Conservation (phyloP, 37 sponge, comb jelly and placozoan genomes). For the Aphrocallistes beatrix region DNA sequence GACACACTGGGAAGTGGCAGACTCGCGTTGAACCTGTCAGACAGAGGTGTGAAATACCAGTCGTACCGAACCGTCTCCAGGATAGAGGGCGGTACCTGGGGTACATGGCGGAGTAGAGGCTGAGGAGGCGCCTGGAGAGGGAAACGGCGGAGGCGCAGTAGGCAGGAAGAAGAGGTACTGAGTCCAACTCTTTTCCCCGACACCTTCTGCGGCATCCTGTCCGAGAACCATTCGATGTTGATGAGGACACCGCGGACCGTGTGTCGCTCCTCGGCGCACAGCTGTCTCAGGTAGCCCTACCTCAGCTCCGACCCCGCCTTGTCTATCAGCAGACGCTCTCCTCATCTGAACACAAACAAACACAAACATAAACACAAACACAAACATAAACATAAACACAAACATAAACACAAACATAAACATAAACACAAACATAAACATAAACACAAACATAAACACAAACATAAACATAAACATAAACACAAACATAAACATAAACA, state of each 20-base stretch:
- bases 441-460: too few relatives aligned
- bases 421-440: too few relatives aligned
- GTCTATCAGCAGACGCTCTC: slow-evolving; percentile 57
- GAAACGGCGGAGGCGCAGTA: slow-evolving; percentile 51
- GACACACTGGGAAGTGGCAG: neutral
- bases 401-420: too few relatives aligned
- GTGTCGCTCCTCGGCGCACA: slow-evolving; percentile 43
- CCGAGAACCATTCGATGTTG: slow-evolving; percentile 57
- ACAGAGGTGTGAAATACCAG: too few relatives aligned
- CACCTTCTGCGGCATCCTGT: slow-evolving; percentile 62
- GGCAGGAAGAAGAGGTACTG: slow-evolving; percentile 62
- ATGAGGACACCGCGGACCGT: slow-evolving; percentile 4
- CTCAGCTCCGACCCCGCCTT: slow-evolving; percentile 51
- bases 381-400: too few relatives aligned
- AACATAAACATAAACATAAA: too few relatives aligned
- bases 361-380: too few relatives aligned
- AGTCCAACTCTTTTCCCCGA: slow-evolving; percentile 64
- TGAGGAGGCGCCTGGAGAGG: slow-evolving; percentile 51
- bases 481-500: too few relatives aligned
- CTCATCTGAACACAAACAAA: too few relatives aligned
- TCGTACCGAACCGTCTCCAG: too few relatives aligned
- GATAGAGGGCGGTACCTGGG: slow-evolving; percentile 66
- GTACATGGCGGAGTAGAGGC: slow-evolving; percentile 55
- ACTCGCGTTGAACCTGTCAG: slow-evolving; percentile 22
- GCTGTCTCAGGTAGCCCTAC: slow-evolving; percentile 36